These are phyloP conservation scores for Mus spretus DNA, from an alignment of 2,797 vertebrate species.

Conservation along the genomic window DNA sequence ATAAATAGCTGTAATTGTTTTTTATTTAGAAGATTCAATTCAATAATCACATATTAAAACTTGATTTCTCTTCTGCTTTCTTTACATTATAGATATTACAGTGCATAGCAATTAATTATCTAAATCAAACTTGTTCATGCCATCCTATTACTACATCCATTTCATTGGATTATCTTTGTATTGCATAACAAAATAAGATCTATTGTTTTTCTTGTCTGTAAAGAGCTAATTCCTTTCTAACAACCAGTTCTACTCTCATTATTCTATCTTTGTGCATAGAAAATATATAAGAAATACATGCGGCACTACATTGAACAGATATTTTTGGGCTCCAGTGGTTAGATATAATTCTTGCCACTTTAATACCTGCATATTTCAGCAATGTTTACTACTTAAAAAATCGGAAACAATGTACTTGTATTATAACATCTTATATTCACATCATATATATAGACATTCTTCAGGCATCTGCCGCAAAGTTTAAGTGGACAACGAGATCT, in stretches of 20 bases:
- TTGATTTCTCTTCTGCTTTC: background rate
- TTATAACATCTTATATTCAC: slow-evolving; percentile 71
- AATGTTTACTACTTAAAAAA: slow-evolving; percentile 66
- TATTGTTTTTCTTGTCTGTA: background rate
- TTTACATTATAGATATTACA: slow-evolving; percentile 2
- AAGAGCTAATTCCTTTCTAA: background rate
- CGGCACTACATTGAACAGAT: slow-evolving; percentile 23
- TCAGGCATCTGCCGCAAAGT: slow-evolving; percentile 36
- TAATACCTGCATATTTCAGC: slow-evolving; percentile 59
- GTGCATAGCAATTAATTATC: slow-evolving; percentile 1
- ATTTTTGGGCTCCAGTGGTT: slow-evolving; percentile 69
- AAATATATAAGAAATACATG: slow-evolving; percentile 60
- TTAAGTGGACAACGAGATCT: slow-evolving; percentile 59
- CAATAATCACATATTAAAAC: background rate
- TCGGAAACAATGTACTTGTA: slow-evolving; percentile 45
- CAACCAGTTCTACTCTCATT: background rate
- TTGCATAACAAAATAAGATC: background rate
- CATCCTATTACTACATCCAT: background rate
- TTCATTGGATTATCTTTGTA: background rate
- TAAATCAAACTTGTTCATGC: background rate
- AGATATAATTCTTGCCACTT: slow-evolving; percentile 50
- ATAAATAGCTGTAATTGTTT: slow-evolving; percentile 43
- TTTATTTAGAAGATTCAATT: slow-evolving; percentile 45
- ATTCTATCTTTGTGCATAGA: background rate
- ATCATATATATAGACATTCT: slow-evolving; percentile 60